phyloP scores from a whole-genome alignment of 2,113 vertebrate genomes.

The Hippoglossus stenolepis region DNA sequence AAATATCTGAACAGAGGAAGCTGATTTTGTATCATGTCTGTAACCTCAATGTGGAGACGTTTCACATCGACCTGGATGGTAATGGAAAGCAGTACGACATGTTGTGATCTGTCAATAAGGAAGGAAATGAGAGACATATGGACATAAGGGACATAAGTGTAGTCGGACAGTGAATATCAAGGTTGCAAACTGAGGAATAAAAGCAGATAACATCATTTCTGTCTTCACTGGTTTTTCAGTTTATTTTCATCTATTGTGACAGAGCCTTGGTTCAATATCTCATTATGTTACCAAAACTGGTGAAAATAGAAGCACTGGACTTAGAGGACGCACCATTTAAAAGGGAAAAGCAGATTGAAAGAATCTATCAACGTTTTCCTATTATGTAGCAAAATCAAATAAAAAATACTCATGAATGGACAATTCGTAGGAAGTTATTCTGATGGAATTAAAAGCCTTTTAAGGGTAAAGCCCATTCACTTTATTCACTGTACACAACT shows the following conservation, averaged over 20 bases:
- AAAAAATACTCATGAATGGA: not conserved
- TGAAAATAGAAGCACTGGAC: constrained; percentile 12
- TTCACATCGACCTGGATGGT: too few relatives aligned
- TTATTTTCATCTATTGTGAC: constrained; percentile 49
- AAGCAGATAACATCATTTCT: too few relatives aligned
- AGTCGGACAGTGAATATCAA: too few relatives aligned
- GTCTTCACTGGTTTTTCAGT: constrained; percentile 28
- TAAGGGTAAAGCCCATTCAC: constrained; percentile 24
- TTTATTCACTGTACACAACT: constrained; percentile 54
- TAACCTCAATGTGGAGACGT: too few relatives aligned
- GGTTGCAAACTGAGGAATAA: too few relatives aligned
- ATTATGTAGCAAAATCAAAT: constrained; percentile 16
- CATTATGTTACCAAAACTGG: constrained; percentile 63
- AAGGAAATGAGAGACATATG: too few relatives aligned
- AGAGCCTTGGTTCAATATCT: constrained; percentile 66
- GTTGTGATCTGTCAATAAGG: too few relatives aligned
- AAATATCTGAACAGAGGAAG: too few relatives aligned
- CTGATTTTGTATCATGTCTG: too few relatives aligned
- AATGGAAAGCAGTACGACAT: too few relatives aligned
- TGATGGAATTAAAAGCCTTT: constrained; percentile 26
- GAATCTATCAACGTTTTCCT: not conserved
- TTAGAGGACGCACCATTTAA: constrained; percentile 4
- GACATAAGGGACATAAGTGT: too few relatives aligned
- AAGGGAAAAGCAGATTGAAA: not conserved
- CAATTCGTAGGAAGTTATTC: constrained; percentile 1